Percentiles rank a stretch among this genome's conserved stretches.
phyloP scores from a whole-genome alignment of 1,140 invertebrate genomes.

The Zeugodacus cucurbitae region DNA sequence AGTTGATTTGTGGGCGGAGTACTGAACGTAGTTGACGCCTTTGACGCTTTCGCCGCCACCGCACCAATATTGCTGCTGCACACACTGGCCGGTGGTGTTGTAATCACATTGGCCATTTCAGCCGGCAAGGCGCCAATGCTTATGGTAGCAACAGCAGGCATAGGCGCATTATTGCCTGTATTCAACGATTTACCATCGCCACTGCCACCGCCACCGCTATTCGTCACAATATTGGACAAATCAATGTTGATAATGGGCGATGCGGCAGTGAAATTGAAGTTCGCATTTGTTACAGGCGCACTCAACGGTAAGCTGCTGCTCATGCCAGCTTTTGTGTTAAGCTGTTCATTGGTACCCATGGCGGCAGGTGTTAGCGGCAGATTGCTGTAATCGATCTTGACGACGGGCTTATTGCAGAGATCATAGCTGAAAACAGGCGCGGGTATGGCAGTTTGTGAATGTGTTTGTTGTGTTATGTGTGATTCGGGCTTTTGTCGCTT shows the following conservation, averaged over 20 bases:
- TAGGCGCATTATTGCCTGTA: slow-evolving; percentile 4
- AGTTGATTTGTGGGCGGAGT: slow-evolving; percentile 26
- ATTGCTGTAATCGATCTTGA: slow-evolving; percentile 65
- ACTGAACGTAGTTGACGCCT: background rate
- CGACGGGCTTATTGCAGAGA: slow-evolving; percentile 57
- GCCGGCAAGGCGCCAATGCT: slow-evolving; percentile 47
- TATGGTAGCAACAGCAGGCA: slow-evolving; percentile 46
- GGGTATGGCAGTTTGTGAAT: slow-evolving; percentile 58
- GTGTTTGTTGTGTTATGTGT: slow-evolving; percentile 47
- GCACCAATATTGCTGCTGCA: background rate
- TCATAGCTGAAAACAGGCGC: slow-evolving; percentile 61
- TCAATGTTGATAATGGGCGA: slow-evolving; percentile 63
- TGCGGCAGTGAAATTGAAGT: slow-evolving; percentile 53
- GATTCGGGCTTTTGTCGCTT: slow-evolving; percentile 38
- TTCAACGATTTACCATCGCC: background rate
- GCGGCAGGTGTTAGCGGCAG: slow-evolving; percentile 42
- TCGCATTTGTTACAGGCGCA: slow-evolving; percentile 43
- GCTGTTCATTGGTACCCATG: slow-evolving; percentile 38
- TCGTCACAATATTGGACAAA: slow-evolving; percentile 59
- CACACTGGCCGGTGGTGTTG: background rate
- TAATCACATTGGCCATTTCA: background rate
- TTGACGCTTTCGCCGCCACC: no score
- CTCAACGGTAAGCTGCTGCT: slow-evolving; percentile 42
- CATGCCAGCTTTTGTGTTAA: slow-evolving; percentile 2
- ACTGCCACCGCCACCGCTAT: background rate